Percentiles rank a stretch among this genome's conserved stretches.
phyloP scores from a whole-genome alignment of 2,888 invertebrate genomes.

The Ophraella communa region DNA sequence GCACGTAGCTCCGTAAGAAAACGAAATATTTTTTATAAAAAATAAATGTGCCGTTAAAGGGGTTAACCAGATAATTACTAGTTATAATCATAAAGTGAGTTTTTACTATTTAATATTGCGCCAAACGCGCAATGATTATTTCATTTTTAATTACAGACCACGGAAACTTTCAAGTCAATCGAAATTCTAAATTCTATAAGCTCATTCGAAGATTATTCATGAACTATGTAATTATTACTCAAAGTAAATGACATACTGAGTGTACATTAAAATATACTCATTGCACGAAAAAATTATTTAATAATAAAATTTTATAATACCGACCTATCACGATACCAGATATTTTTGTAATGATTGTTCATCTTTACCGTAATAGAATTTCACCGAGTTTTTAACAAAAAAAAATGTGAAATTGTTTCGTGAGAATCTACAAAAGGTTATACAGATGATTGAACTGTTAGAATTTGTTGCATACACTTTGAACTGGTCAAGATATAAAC shows the following conservation, averaged over 20 bases:
- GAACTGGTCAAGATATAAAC: too few species aligned
- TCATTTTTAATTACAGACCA: constrained; percentile 7
- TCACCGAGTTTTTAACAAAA: too few species aligned
- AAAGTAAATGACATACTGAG: not conserved
- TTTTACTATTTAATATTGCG: not conserved
- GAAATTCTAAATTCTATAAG: not conserved
- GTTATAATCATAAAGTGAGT: not conserved
- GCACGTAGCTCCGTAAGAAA: too few species aligned
- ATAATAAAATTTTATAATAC: not conserved
- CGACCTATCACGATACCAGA: not conserved
- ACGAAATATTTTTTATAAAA: not conserved
- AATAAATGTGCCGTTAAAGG: not conserved
- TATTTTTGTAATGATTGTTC: not conserved
- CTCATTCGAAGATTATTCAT: constrained; percentile 6
- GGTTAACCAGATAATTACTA: not conserved
- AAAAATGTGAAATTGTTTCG: too few species aligned
- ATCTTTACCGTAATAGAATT: too few species aligned
- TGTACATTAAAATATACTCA: not conserved
- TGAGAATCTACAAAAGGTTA: too few species aligned
- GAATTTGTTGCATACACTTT: too few species aligned
- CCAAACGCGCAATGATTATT: constrained; percentile 1
- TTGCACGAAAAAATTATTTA: not conserved
- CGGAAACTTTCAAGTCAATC: not conserved
- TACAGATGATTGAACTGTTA: too few species aligned
- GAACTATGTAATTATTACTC: constrained; percentile 3